Percentiles rank a stretch among this genome's conserved stretches.
Evolutionary conservation across 2,888 invertebrate species (phyloP).

Genomic region (Caenorhabditis sp.): DNA sequence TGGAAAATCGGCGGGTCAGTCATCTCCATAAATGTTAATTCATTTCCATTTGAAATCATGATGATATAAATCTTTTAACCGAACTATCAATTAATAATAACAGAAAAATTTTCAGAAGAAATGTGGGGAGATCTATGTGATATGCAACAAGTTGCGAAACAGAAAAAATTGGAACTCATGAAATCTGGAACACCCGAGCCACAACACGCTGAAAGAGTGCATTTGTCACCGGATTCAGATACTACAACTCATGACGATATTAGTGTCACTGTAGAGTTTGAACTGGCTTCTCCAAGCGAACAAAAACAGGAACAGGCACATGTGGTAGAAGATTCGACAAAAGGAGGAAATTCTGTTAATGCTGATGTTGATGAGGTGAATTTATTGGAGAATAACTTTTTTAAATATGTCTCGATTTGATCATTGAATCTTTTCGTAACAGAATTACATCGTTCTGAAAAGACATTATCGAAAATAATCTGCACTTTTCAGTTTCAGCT

Average conservation of each 20-base stretch:
- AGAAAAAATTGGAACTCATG: background rate
- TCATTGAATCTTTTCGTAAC: no score
- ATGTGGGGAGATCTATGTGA: background rate
- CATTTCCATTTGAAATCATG: background rate
- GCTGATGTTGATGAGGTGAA: background rate
- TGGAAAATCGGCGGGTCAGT: background rate
- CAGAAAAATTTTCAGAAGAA: background rate
- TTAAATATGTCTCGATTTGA: no score
- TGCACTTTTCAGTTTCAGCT: no score
- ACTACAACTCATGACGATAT: slow-evolving; percentile 15
- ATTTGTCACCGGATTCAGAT: slow-evolving; percentile 31
- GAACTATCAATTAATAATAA: background rate
- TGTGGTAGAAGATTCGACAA: background rate
- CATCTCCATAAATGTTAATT: background rate
- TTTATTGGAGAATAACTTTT: background rate
- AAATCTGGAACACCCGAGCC: slow-evolving; percentile 13
- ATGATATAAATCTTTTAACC: background rate
- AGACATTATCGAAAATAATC: no score
- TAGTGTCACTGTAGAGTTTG: slow-evolving; percentile 26
- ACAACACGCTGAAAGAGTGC: slow-evolving; percentile 32
- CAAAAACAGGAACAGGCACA: background rate
- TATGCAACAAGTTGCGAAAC: background rate
- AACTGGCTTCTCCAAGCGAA: slow-evolving; percentile 5
- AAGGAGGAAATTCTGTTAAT: background rate
- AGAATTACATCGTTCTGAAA: no score